These are phyloP conservation scores for Battus philenor DNA, from an alignment of 1,140 invertebrate genomes.

Conservation along the genomic window DNA sequence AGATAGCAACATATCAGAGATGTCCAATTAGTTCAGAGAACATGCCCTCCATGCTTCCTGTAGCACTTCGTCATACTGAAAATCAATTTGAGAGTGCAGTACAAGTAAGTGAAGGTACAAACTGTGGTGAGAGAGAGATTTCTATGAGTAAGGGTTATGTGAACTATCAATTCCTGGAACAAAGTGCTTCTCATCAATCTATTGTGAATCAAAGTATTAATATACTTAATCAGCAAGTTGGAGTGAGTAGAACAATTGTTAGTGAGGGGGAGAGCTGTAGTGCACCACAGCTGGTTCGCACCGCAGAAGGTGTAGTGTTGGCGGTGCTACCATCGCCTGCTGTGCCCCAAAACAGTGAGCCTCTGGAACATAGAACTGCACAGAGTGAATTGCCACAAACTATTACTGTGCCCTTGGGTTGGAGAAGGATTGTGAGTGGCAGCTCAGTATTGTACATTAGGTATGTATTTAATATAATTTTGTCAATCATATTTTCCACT, in stretches of 20 bases:
- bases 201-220: conserved; percentile 74
- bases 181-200: conserved; percentile 70
- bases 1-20: conserved; percentile 48
- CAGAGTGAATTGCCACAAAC: conserved; percentile 57
- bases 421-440: conserved; percentile 67
- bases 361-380: conserved; percentile 39
- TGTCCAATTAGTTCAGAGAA: conserved; percentile 40
- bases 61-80: conserved; percentile 37
- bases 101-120: conserved; percentile 43
- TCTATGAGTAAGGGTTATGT: conserved; percentile 58
- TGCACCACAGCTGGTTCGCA: conserved; percentile 60
- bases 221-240: conserved; percentile 72
- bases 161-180: conserved; percentile 73
- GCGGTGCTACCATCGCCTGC: conserved; percentile 60
- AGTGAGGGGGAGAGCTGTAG: conserved; percentile 46
- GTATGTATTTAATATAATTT: conserved; percentile 34
- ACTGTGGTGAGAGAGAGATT: conserved; percentile 53
- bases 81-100: conserved; percentile 44
- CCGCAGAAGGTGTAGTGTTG: conserved; percentile 67
- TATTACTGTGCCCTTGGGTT: conserved; percentile 68
- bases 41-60: conserved; percentile 45
- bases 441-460: conserved; percentile 69
- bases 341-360: conserved; percentile 30
- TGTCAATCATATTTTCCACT: too few species aligned
- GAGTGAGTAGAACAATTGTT: conserved; percentile 51